A percentile compares a stretch with the other conserved stretches of the same genome.
phyloP scores from a whole-genome alignment of 2,888 invertebrate genomes.

The Drosophila maculinotata region DNA sequence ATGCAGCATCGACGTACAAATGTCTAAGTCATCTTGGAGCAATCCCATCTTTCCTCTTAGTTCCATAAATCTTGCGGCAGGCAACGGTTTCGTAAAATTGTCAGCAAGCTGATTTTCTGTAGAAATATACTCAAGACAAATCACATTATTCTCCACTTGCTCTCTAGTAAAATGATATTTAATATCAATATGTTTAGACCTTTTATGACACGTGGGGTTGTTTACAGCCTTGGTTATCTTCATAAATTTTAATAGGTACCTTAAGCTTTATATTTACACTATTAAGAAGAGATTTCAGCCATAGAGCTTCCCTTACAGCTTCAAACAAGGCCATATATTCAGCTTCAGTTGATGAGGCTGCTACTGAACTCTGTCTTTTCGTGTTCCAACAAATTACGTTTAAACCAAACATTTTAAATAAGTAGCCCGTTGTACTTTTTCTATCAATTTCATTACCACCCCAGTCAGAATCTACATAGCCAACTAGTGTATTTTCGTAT shows the following conservation, averaged over 20 bases:
- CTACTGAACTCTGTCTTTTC: slow-evolving; percentile 39
- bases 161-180: slow-evolving; percentile 51
- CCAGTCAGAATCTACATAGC: slow-evolving; percentile 1
- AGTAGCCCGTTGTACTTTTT: too few species aligned
- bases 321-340: slow-evolving; percentile 37
- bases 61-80: slow-evolving; percentile 6
- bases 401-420: too few species aligned
- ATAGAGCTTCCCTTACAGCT: slow-evolving; percentile 22
- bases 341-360: slow-evolving; percentile 45
- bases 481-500: not conserved
- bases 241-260: slow-evolving; percentile 15
- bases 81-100: slow-evolving; percentile 36
- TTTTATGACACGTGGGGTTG: slow-evolving; percentile 25
- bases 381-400: slow-evolving; percentile 42
- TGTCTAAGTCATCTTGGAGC: too few species aligned
- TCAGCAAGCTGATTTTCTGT: slow-evolving; percentile 35
- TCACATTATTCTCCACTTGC: slow-evolving; percentile 38
- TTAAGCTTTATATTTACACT: too few species aligned
- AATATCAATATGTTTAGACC: slow-evolving; percentile 51
- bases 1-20: too few species aligned
- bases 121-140: slow-evolving; percentile 39
- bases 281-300: slow-evolving; percentile 2
- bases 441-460: not conserved
- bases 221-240: slow-evolving; percentile 49
- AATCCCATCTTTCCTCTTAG: not conserved